Conservation (phyloP, 1,140 invertebrate species). For the Orchestia grillus region DNA sequence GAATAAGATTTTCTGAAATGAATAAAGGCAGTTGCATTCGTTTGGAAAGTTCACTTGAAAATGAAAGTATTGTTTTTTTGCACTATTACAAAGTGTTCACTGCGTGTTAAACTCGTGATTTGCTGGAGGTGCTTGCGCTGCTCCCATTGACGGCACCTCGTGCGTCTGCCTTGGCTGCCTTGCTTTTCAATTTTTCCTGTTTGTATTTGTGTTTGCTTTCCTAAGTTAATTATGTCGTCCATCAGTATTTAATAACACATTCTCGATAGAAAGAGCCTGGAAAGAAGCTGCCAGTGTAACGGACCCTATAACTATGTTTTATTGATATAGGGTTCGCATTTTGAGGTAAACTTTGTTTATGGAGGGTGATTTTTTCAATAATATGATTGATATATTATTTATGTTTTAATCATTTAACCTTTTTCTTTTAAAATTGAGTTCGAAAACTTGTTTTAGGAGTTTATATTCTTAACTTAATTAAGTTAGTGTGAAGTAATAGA, state of each 20-base stretch:
- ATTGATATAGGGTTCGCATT: neutral
- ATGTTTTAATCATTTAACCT: neutral
- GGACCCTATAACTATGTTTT: neutral
- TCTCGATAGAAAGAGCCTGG: neutral
- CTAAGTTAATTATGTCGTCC: neutral
- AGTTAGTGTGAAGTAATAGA: neutral
- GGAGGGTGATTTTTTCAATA: constrained; percentile 51
- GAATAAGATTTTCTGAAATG: neutral
- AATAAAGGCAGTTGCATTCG: neutral
- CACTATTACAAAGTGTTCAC: neutral
- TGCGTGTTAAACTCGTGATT: neutral
- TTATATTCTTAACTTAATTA: neutral
- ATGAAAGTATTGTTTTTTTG: neutral
- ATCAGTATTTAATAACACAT: neutral
- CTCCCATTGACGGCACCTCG: neutral
- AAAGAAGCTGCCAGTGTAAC: neutral
- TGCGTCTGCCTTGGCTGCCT: neutral
- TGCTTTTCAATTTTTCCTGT: neutral
- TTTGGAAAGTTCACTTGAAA: neutral
- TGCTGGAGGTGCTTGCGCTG: neutral
- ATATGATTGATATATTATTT: constrained; percentile 3
- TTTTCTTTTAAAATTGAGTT: neutral
- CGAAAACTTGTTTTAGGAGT: neutral
- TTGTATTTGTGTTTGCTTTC: neutral
- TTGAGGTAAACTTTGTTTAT: constrained; percentile 13